Base-by-base conservation (phyloP, 2,797 vertebrate species). In the Mus minutoides region DNA sequence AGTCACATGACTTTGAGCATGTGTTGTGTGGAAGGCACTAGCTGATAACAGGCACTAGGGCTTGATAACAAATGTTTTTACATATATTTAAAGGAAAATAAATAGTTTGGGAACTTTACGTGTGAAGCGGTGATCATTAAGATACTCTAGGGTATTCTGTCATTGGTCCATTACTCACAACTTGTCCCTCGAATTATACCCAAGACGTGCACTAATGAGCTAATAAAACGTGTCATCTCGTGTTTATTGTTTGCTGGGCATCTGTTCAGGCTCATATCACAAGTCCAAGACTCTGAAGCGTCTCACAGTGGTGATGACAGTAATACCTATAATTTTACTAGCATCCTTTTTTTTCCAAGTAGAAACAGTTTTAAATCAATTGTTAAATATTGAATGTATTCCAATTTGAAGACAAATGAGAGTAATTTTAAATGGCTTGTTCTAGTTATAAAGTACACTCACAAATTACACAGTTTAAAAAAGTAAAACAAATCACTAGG, bases 171-270 rank as follows among this genome's bases (percentile, higher is more conserved):
- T 97, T 98, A 93, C 92, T 96, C 90, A 95, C 95, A 97, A 73
- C 96, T 94, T 98, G 76, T 96, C 97, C 76, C 96, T 98, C 91
- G 83, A 94, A 97, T 95, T 97, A 88, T 90, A 96, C 96, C 94
- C 97, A 97, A 95, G 97, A 69, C 0, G 0, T 88, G 17, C 97
- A 96, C 97, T 98, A 98, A 98, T 22, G 91, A 97, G 84, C 95
- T 92, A 96, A 97, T 98, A 98, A 98, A 98, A 97, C 95, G 97
- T 93, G 85, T 84, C 90, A 43, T 97, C 96, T 97, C 95, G 71
- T 97, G 97, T 98, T 97, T 98, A 94, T 97, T 97, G 96, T 97
- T 96, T 97, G 76, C 94, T 97, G 92, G 95, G 96, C 97, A 95
- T 98, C 98, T 98, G 96, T 90, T 98, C 97, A 97, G 95, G 92